Evolutionary conservation across 2,888 invertebrate genomes (phyloP).

Genomic region (Drosophila prolongata): DNA sequence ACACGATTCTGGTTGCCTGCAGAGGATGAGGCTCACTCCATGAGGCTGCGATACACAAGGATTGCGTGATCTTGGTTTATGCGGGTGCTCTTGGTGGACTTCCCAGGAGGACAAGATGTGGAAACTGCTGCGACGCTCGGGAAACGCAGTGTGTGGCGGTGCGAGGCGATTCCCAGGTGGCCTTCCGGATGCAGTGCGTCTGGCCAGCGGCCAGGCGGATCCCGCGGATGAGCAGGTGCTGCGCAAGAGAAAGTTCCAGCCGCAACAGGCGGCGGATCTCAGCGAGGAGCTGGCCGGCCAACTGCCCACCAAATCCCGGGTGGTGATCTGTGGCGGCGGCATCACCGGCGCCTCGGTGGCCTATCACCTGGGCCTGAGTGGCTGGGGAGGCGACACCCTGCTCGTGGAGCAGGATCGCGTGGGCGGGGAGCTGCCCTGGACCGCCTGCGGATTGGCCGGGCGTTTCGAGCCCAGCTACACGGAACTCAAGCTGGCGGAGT

Average conservation of each 20-base stretch:
- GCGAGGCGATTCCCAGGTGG: neutral
- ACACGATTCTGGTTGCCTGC: neutral
- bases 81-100: too few species aligned
- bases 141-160: neutral
- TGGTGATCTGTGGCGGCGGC: constrained; percentile 93
- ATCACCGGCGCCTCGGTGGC: constrained; percentile 96
- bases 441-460: constrained; percentile 91
- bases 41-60: neutral
- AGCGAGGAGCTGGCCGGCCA: constrained; percentile 51
- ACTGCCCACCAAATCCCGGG: constrained; percentile 73
- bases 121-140: constrained; percentile 17
- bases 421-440: constrained; percentile 92
- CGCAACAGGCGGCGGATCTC: constrained; percentile 67
- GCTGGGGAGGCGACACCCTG: constrained; percentile 92
- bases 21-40: neutral
- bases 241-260: constrained; percentile 80
- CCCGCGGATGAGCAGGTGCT: constrained; percentile 69
- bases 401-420: constrained; percentile 93
- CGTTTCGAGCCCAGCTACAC: constrained; percentile 93
- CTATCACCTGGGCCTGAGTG: constrained; percentile 93
- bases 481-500: constrained; percentile 92
- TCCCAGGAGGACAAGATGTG: constrained; percentile 17
- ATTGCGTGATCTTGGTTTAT: too few species aligned
- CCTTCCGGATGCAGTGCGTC: constrained; percentile 1
- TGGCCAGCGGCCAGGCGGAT: constrained; percentile 6